Conservation (phyloP, 2,888 invertebrate genomes). For the Tipula confusa region DNA sequence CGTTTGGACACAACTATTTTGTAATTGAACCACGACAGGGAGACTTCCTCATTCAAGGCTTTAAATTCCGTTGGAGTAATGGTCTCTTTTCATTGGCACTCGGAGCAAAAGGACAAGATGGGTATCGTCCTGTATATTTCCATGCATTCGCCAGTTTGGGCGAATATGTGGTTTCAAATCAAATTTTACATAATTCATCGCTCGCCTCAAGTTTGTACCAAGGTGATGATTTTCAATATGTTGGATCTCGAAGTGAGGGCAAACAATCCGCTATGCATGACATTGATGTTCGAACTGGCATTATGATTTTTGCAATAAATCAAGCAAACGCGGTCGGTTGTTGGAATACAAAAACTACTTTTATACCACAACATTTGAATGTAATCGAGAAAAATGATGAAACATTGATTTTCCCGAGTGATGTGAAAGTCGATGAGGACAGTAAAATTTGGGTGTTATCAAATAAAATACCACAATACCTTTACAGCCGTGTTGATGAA, state of each 20-base stretch:
- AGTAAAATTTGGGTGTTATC: conserved; percentile 64
- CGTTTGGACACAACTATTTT: conserved; percentile 67
- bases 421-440: conserved; percentile 55
- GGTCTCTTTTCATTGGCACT: conserved; percentile 71
- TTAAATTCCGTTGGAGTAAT: conserved; percentile 73
- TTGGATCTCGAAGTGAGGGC: conserved; percentile 61
- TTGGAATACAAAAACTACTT: not conserved
- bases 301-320: conserved; percentile 66
- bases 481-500: conserved; percentile 48
- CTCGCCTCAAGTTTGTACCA: conserved; percentile 54
- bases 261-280: conserved; percentile 68
- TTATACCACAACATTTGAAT: not conserved
- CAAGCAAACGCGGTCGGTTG: conserved; percentile 62
- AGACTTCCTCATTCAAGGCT: conserved; percentile 64
- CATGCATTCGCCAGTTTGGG: conserved; percentile 60
- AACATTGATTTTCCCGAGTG: not conserved
- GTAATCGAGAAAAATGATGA: not conserved
- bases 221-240: conserved; percentile 54
- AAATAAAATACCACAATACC: conserved; percentile 63
- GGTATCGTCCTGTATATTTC: conserved; percentile 64
- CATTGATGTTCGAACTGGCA: conserved; percentile 57
- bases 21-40: conserved; percentile 66
- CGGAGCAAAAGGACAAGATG: conserved; percentile 52
- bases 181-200: conserved; percentile 55
- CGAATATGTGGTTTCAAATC: conserved; percentile 67